Evolutionary conservation across 2,113 vertebrate genomes (phyloP).

Genomic region (Cololabis saira): DNA sequence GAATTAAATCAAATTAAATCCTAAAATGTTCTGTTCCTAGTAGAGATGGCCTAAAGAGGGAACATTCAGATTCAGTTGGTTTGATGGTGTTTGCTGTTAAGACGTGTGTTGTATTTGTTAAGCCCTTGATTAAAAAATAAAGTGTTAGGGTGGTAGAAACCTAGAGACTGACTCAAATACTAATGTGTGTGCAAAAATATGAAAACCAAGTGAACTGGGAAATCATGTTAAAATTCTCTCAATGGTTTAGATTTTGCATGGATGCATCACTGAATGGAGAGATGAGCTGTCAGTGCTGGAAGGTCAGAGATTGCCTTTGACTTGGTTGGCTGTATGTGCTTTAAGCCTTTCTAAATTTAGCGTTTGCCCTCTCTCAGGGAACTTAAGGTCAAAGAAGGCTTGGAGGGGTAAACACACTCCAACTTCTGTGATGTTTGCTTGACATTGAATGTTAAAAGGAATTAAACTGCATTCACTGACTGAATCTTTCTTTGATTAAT

Average conservation of each 20-base stretch:
- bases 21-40: background rate
- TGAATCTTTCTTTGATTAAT: background rate
- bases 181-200: constrained; percentile 17
- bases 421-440: constrained; percentile 26
- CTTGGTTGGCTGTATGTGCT: constrained; percentile 69
- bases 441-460: background rate
- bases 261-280: constrained; percentile 51
- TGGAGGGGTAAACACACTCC: constrained; percentile 49
- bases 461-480: background rate
- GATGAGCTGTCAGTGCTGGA: constrained; percentile 67
- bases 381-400: constrained; percentile 63
- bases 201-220: constrained; percentile 20
- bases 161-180: constrained; percentile 1
- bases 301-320: constrained; percentile 73
- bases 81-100: background rate
- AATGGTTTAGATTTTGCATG: constrained; percentile 36
- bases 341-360: constrained; percentile 81
- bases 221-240: constrained; percentile 34
- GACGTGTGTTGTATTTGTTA: constrained; percentile 8
- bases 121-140: constrained; percentile 17
- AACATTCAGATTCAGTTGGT: background rate
- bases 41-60: background rate
- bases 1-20: constrained; percentile 2
- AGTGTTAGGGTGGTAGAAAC: background rate
- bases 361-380: constrained; percentile 57